phyloP scores from a whole-genome alignment of 1,140 invertebrate species.

The Anthonomus grandis region DNA sequence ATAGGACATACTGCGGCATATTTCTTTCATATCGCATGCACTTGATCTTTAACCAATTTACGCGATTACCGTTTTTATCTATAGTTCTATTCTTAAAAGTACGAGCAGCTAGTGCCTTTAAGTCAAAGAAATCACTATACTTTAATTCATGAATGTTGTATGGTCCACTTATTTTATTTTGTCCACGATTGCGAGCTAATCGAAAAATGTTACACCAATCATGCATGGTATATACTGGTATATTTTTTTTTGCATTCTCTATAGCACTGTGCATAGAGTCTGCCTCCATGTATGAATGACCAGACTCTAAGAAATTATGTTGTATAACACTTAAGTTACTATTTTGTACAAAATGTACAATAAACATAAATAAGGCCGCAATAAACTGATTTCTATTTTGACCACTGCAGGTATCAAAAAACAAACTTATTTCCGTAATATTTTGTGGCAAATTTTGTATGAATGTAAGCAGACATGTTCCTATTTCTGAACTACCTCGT shows the following conservation, averaged over 20 bases:
- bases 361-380: too few relatives aligned
- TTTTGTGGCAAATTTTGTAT: too few relatives aligned
- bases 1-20: slow-evolving; percentile 11
- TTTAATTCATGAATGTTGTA: slow-evolving; percentile 10
- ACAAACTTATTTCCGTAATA: too few relatives aligned
- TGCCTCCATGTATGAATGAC: slow-evolving; percentile 6
- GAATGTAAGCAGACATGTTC: too few relatives aligned
- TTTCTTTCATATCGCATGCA: slow-evolving; percentile 12
- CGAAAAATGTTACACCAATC: slow-evolving; percentile 19
- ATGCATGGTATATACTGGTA: slow-evolving; percentile 16
- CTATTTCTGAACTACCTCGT: too few relatives aligned
- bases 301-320: slow-evolving; percentile 17
- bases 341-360: too few relatives aligned
- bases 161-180: slow-evolving; percentile 9
- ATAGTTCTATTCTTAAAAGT: neutral
- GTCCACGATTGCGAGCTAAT: neutral
- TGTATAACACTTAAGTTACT: slow-evolving; percentile 5
- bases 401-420: too few relatives aligned
- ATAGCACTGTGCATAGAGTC: slow-evolving; percentile 13
- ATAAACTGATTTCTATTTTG: too few relatives aligned
- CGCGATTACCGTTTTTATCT: neutral
- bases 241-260: slow-evolving; percentile 12
- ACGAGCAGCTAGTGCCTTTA: neutral
- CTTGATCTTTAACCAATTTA: slow-evolving; percentile 15
- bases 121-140: slow-evolving; percentile 9